Evolutionary conservation across 2,888 invertebrate genomes (phyloP).

Genomic region (Cryptus armator): DNA sequence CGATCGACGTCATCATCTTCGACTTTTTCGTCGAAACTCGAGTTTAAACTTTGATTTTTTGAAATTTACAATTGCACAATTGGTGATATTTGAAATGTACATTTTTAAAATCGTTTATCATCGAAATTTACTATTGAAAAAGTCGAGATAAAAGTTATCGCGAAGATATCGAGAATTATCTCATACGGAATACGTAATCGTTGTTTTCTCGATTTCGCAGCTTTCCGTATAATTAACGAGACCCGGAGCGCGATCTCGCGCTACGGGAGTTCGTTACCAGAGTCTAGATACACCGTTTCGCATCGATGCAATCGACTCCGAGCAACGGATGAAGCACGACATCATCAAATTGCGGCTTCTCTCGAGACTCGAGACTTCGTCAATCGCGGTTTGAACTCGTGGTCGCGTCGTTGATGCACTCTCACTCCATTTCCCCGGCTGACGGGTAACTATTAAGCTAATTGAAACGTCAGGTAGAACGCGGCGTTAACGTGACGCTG

Average conservation of each 20-base stretch:
- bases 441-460: constrained; percentile 48
- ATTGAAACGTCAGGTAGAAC: constrained; percentile 55
- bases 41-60: no score
- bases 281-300: neutral
- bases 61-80: no score
- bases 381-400: constrained; percentile 53
- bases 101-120: no score
- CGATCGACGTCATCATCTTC: neutral
- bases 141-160: no score
- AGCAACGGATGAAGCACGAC: neutral
- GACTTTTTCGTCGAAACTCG: neutral
- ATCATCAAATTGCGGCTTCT: constrained; percentile 23
- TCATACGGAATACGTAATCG: no score
- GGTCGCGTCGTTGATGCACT: constrained; percentile 27
- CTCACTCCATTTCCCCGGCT: constrained; percentile 1
- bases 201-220: no score
- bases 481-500: constrained; percentile 42
- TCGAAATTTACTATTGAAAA: no score
- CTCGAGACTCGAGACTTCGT: constrained; percentile 28
- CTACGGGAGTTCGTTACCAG: neutral
- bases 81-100: no score
- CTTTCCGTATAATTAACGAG: neutral
- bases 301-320: neutral
- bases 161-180: no score
- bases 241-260: neutral